Evolutionary conservation across 2,888 invertebrate species (phyloP).

Genomic region (Erebia epiphron): DNA sequence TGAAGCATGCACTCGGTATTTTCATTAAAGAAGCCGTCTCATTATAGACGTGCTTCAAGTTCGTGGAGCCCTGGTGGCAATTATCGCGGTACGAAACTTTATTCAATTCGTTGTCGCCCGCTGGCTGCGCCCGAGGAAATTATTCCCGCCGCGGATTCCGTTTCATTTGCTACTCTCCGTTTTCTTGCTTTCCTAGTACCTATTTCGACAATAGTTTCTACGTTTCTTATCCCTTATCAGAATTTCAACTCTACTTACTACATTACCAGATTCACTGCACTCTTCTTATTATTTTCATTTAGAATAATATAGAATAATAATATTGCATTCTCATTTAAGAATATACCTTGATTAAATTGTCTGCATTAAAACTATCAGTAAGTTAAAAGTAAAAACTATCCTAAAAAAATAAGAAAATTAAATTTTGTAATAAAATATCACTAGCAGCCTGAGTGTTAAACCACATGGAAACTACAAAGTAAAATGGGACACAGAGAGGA

Average conservation of each 20-base stretch:
- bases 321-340: background rate
- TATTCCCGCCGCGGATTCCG: conserved; percentile 61
- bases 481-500: conserved; percentile 47
- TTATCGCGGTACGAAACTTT: conserved; percentile 73
- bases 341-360: conserved; percentile 2
- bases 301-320: no score
- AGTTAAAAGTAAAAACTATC: no score
- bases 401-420: no score
- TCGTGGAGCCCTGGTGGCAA: conserved; percentile 65
- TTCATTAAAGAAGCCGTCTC: conserved; percentile 79
- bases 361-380: background rate
- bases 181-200: conserved; percentile 48
- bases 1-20: conserved; percentile 66
- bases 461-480: conserved; percentile 49
- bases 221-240: background rate
- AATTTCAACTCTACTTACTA: background rate
- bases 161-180: conserved; percentile 55
- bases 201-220: conserved; percentile 38
- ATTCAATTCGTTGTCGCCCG: conserved; percentile 64
- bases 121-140: conserved; percentile 55
- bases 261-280: background rate
- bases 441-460: conserved; percentile 38
- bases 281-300: background rate
- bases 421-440: conserved; percentile 15
- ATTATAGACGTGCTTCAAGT: conserved; percentile 71